Percentiles rank a stretch among this genome's conserved stretches.
Conservation (phyloP, 2,888 invertebrate genomes). For the Ophion ventricosus region DNA sequence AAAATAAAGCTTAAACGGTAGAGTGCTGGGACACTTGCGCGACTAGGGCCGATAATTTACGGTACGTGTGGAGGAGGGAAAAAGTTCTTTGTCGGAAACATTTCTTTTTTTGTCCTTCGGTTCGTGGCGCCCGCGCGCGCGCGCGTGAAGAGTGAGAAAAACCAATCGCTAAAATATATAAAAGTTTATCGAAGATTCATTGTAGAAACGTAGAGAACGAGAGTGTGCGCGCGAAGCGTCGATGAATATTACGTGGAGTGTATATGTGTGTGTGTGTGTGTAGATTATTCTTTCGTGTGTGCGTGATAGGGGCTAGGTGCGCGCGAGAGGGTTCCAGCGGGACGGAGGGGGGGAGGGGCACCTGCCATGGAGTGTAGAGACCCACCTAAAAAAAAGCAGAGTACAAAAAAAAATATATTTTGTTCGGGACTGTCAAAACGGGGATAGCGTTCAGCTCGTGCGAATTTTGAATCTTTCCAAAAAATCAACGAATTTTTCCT, state of each 20-base stretch:
- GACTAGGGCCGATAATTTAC: constrained; percentile 23
- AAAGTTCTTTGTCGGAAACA: constrained; percentile 32
- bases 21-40: constrained; percentile 33
- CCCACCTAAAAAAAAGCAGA: constrained; percentile 71
- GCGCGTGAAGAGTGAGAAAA: not conserved
- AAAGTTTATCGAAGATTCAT: not conserved
- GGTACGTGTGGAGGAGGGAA: constrained; percentile 52
- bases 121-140: not conserved
- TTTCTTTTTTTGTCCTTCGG: not conserved
- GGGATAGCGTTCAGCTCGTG: not conserved
- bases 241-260: constrained; percentile 47
- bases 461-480: not conserved
- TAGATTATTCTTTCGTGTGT: constrained; percentile 74
- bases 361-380: constrained; percentile 61
- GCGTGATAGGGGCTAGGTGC: constrained; percentile 62
- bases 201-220: not conserved
- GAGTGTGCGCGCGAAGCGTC: constrained; percentile 1
- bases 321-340: constrained; percentile 13
- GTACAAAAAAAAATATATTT: not conserved
- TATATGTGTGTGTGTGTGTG: constrained; percentile 72
- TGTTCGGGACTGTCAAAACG: constrained; percentile 23
- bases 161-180: not conserved
- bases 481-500: not conserved
- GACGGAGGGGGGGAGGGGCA: too few species aligned
- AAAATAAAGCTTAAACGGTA: constrained; percentile 11